phyloP scores from a whole-genome alignment of 2,888 invertebrate species.

The Scaptomyza polygonia region DNA sequence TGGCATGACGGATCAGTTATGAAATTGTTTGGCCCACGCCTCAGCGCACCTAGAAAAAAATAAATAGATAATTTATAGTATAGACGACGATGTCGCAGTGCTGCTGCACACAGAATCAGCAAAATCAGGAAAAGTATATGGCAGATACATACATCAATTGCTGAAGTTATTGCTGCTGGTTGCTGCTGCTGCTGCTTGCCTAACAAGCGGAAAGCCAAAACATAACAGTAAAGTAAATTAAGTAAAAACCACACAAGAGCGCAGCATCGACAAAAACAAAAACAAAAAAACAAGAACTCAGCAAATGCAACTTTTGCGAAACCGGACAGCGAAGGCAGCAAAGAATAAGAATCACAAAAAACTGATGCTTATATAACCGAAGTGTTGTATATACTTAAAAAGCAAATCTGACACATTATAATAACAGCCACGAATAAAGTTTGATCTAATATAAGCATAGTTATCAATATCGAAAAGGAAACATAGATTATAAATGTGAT shows the following conservation, averaged over 20 bases:
- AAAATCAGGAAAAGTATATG: conserved; percentile 65
- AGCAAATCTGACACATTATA: background rate
- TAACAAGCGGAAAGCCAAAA: conserved; percentile 74
- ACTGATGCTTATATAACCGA: conserved; percentile 14
- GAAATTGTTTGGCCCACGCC: conserved; percentile 60
- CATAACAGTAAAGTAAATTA: conserved; percentile 77
- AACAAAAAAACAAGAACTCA: background rate
- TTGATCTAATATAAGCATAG: background rate
- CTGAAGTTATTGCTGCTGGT: conserved; percentile 16
- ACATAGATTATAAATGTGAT: too few species aligned
- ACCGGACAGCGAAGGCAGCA: conserved; percentile 52
- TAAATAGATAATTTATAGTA: conserved; percentile 47
- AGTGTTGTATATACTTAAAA: conserved; percentile 9
- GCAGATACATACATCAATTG: conserved; percentile 62
- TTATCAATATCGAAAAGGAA: background rate
- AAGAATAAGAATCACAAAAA: conserved; percentile 7
- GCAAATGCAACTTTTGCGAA: conserved; percentile 62
- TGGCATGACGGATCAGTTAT: conserved; percentile 55
- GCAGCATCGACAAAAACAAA: conserved; percentile 8
- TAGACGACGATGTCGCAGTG: conserved; percentile 38
- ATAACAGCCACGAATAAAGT: background rate
- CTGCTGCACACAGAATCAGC: conserved; percentile 50
- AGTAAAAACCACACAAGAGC: conserved; percentile 64
- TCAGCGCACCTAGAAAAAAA: conserved; percentile 63
- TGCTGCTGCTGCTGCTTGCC: conserved; percentile 56